Evolutionary conservation across 2,113 vertebrate species (phyloP).

Genomic region (Rhynchopsitta pachyrhyncha): DNA sequence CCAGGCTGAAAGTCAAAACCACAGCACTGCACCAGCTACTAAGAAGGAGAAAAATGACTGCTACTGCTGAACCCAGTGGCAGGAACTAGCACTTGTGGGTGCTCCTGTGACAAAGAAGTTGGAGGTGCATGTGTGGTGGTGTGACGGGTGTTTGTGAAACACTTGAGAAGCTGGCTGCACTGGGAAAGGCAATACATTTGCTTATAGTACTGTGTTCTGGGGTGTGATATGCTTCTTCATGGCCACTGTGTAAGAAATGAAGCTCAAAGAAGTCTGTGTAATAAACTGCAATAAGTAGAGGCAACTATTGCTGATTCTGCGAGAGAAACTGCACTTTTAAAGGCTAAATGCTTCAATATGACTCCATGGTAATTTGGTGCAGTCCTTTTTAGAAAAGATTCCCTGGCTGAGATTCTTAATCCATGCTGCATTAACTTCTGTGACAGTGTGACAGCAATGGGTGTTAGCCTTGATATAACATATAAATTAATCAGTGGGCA

Average conservation of each 20-base stretch:
- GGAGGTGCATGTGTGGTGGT: neutral
- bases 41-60: no score
- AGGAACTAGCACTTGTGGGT: neutral
- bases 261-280: neutral
- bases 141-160: neutral
- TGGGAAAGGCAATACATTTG: neutral
- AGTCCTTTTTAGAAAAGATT: neutral
- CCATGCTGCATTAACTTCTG: neutral
- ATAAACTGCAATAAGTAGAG: neutral
- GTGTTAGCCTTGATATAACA: neutral
- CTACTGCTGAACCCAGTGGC: neutral
- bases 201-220: neutral
- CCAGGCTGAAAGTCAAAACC: no score
- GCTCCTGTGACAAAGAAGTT: neutral
- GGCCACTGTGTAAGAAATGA: neutral
- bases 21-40: no score
- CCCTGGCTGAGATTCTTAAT: neutral
- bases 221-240: neutral
- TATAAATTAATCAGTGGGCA: neutral
- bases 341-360: neutral
- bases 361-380: neutral
- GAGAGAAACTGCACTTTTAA: neutral
- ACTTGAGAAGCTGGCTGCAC: neutral
- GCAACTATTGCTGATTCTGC: accelerated
- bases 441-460: neutral